Conservation (phyloP, 1,140 invertebrate genomes). For the Drosophila subpulchrella region DNA sequence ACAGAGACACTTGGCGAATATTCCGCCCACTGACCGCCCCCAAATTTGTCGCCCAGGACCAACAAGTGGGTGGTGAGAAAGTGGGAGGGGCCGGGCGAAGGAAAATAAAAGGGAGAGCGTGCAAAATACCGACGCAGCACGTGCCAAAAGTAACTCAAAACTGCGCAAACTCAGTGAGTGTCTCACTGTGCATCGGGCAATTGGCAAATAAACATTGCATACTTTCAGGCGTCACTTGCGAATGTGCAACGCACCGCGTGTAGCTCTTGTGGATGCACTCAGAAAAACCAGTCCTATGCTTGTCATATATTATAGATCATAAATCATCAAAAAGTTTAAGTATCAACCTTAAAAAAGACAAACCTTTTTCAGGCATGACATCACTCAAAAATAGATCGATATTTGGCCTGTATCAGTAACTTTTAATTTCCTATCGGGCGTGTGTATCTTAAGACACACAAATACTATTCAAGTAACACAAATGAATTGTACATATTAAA, state of each 20-base stretch:
- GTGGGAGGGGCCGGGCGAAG: not conserved
- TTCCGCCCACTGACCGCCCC: conserved; percentile 17
- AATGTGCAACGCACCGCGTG: conserved; percentile 48
- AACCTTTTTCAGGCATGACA: not conserved
- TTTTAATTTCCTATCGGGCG: conserved; percentile 14
- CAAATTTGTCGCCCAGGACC: conserved; percentile 9
- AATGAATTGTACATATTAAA: no score
- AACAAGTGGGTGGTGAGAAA: conserved; percentile 41
- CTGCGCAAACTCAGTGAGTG: conserved; percentile 60
- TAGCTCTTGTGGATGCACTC: conserved; percentile 21
- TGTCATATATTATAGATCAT: no score
- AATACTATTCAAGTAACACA: no score
- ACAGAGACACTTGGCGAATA: conserved; percentile 30
- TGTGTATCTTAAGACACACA: not conserved
- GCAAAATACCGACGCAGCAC: conserved; percentile 39
- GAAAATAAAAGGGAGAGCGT: conserved; percentile 2
- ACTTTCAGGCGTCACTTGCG: conserved; percentile 52
- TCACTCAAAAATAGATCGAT: conserved; percentile 12
- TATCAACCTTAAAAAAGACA: not conserved
- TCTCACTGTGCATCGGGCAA: conserved; percentile 32
- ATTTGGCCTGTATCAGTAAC: conserved; percentile 3
- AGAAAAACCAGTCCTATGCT: conserved; percentile 1
- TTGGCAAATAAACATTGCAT: conserved; percentile 73
- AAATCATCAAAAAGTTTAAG: no score
- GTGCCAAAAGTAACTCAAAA: conserved; percentile 13